Evolutionary conservation across 2,888 invertebrate species (phyloP).

Genomic region (Caenorhabditis sp.): DNA sequence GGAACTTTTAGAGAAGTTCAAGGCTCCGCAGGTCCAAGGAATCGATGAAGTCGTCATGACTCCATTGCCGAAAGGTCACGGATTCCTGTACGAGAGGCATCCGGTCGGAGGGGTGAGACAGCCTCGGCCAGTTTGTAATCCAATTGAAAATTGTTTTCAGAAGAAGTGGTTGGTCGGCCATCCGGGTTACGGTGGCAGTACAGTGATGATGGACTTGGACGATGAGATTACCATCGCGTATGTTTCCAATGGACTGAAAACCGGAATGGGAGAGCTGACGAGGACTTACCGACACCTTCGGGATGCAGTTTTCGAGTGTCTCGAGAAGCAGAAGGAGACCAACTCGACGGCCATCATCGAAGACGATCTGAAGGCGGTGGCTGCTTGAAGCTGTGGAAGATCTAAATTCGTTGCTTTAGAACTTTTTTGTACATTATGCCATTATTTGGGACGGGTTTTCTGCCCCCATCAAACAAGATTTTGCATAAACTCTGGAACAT

Average conservation of each 20-base stretch:
- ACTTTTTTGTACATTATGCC: constrained; percentile 49
- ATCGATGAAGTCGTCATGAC: constrained; percentile 76
- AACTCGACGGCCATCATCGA: constrained; percentile 19
- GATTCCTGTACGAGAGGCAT: constrained; percentile 82
- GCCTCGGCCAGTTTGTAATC: not conserved
- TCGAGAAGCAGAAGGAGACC: constrained; percentile 66
- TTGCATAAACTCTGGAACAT: constrained; percentile 35
- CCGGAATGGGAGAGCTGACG: constrained; percentile 82
- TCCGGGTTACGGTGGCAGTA: constrained; percentile 80
- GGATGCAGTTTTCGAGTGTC: constrained; percentile 78
- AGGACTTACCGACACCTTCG: constrained; percentile 78
- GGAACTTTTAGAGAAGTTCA: constrained; percentile 73
- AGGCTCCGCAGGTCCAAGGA: constrained; percentile 75
- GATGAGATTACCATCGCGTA: constrained; percentile 80
- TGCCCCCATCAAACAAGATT: constrained; percentile 28
- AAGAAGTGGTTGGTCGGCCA: constrained; percentile 79
- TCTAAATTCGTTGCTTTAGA: not conserved
- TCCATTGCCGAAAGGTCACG: constrained; percentile 79
- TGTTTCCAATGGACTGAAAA: constrained; percentile 81
- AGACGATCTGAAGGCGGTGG: constrained; percentile 28
- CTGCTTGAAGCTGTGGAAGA: constrained; percentile 21
- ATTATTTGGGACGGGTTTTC: constrained; percentile 50
- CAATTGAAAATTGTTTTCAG: constrained; percentile 58
- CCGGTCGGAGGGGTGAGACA: constrained; percentile 73
- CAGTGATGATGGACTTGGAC: constrained; percentile 82